Evolutionary conservation across 2,113 vertebrate species (phyloP), one percentile per base, ranked within the genome.

Genomic region (Ochotona princeps): DNA sequence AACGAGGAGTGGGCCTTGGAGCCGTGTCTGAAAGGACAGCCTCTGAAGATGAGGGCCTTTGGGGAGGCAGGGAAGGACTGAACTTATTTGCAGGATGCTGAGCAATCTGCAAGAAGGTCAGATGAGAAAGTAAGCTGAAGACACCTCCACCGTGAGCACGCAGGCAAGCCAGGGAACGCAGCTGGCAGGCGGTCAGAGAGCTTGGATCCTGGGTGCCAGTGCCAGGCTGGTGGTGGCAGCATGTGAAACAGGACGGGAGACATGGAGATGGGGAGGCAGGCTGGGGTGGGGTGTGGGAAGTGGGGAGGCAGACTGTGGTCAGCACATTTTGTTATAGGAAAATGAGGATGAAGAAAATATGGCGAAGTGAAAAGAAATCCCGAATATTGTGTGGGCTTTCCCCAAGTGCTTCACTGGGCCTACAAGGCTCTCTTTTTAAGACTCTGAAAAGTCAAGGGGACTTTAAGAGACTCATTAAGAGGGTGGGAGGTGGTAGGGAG

Each of bases 371-470:
- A 96, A 97, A 96, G 97, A 96, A 94, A 94, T 73, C 47, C 70
- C 89, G 86, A 90, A 94, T 70, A 95, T 97, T 38, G 90, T 90
- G 83, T 95, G 96, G 87, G 38, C 38, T 44, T 44, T 44, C 38
- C 38, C 38, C 38, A 44, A 94, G 85, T 84, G 96, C 93, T 82
- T 65, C 44, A 86, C 97, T 95, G 92, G 72, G 94, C 95, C 95
- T 92, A 78, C 25, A 47, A 94, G 91, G 65, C 97, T 79, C 66
- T 90, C 87, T 95, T 96, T 95, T n/a, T 49, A 96, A 93, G 87
- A 94, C 93, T 93, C 95, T 63, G 94, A 93, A 92, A 97, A 96
- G 96, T 96, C 97, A 96, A 83, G 80, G 96, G 94, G 93, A 94
- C 20, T 67, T 96, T 92, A 95, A 74, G 97, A 76, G 83, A 94